Conservation (phyloP, 2,888 invertebrate species). For the Gymnoscelis rufifasciata region DNA sequence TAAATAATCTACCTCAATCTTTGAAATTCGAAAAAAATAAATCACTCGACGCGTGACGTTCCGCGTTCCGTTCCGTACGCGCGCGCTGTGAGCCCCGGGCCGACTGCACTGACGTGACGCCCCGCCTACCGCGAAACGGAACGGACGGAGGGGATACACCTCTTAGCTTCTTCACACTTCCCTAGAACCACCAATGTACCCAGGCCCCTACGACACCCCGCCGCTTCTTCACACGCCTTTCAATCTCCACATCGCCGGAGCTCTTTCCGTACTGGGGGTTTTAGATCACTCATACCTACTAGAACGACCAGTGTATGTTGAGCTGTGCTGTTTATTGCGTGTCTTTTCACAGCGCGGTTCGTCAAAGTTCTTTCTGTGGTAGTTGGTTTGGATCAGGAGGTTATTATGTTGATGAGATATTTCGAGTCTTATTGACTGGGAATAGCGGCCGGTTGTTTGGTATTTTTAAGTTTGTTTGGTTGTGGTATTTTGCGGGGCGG, state of each 20-base stretch:
- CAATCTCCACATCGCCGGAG: constrained; percentile 28
- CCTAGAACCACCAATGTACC: constrained; percentile 54
- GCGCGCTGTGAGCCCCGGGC: constrained; percentile 64
- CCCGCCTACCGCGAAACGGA: constrained; percentile 64
- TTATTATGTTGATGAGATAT: constrained; percentile 32
- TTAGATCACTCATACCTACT: constrained; percentile 32
- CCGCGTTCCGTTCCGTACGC: constrained; percentile 55
- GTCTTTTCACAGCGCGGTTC: constrained; percentile 17
- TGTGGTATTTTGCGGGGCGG: constrained; percentile 64
- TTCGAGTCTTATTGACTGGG: constrained; percentile 26
- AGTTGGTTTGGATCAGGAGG: constrained; percentile 39
- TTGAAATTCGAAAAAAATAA: constrained; percentile 14
- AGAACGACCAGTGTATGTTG: constrained; percentile 50
- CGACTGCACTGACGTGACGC: constrained; percentile 60
- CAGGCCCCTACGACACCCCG: constrained; percentile 44
- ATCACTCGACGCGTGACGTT: constrained; percentile 37
- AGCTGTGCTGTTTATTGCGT: constrained; percentile 31
- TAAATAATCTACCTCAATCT: neutral
- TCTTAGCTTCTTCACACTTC: constrained; percentile 76
- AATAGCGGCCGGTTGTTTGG: constrained; percentile 25
- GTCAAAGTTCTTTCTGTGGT: constrained; percentile 37
- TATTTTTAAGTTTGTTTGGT: constrained; percentile 30
- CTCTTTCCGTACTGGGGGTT: constrained; percentile 25
- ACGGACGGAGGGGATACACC: constrained; percentile 68
- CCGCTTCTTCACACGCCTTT: constrained; percentile 12